Percentiles rank a stretch among this genome's conserved stretches.
Conservation (phyloP, 2,888 invertebrate species). For the Drosophila parthenogenetica region DNA sequence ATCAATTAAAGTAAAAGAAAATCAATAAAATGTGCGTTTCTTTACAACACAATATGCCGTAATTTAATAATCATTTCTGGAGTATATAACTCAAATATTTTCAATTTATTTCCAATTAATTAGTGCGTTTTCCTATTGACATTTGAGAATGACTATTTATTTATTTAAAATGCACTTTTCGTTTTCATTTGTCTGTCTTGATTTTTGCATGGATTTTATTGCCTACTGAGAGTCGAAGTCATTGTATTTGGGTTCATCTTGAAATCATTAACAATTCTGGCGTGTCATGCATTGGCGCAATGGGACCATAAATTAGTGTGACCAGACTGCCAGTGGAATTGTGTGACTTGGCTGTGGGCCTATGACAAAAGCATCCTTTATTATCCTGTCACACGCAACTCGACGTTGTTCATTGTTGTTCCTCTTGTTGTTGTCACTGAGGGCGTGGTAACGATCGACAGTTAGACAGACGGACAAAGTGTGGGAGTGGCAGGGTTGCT, state of each 20-base stretch:
- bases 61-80: no score
- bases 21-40: no score
- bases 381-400: conserved; percentile 68
- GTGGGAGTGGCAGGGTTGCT: not conserved
- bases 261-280: conserved; percentile 47
- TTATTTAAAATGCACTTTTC: not conserved
- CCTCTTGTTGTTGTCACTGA: conserved; percentile 20
- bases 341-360: conserved; percentile 6
- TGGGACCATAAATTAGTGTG: conserved; percentile 29
- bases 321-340: conserved; percentile 9
- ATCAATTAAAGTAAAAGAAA: no score
- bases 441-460: conserved; percentile 40
- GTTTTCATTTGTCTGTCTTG: not conserved
- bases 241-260: conserved; percentile 40
- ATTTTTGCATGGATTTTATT: conserved; percentile 1
- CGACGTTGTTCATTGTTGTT: conserved; percentile 37
- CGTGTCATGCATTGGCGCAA: conserved; percentile 39
- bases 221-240: not conserved
- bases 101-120: no score
- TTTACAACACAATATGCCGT: no score
- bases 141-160: no score
- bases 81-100: no score
- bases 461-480: conserved; percentile 5
- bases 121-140: no score
- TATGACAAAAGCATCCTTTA: conserved; percentile 65